Conservation (phyloP, 2,888 invertebrate genomes). For the Caenorhabditis sulstoni region DNA sequence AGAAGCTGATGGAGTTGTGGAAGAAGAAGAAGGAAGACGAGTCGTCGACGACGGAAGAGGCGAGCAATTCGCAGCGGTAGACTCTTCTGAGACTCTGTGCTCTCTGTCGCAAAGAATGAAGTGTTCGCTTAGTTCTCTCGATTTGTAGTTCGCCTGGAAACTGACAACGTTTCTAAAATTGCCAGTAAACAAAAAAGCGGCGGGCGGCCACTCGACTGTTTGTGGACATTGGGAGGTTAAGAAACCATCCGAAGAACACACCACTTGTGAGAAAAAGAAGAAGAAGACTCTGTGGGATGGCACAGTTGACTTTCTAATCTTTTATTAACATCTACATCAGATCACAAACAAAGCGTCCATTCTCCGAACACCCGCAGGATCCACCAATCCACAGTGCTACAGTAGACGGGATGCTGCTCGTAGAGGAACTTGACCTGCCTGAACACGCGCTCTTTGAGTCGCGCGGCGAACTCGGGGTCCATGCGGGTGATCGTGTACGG, state of each 20-base stretch:
- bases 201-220: slow-evolving; percentile 12
- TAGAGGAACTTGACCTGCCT: slow-evolving; percentile 25
- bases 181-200: too few relatives aligned
- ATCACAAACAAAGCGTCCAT: slow-evolving; percentile 17
- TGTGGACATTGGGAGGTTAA: slow-evolving; percentile 14
- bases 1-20: slow-evolving; percentile 33
- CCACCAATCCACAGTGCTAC: slow-evolving; percentile 14
- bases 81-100: too few relatives aligned
- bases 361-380: slow-evolving; percentile 7
- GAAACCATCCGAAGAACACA: slow-evolving; percentile 15
- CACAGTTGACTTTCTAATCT: slow-evolving; percentile 1
- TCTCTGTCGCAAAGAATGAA: too few relatives aligned
- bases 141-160: background rate
- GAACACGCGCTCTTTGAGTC: slow-evolving; percentile 17
- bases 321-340: background rate
- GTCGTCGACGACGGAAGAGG: background rate
- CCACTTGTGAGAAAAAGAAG: background rate
- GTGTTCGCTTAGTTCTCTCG: too few relatives aligned
- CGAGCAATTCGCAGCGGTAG: background rate
- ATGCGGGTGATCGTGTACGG: slow-evolving; percentile 20
- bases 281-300: too few relatives aligned
- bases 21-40: background rate
- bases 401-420: slow-evolving; percentile 30
- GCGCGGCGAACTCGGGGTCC: slow-evolving; percentile 18
- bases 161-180: too few relatives aligned